phyloP scores from a whole-genome alignment of 1,140 invertebrate species.

The Probaryconus sp. region DNA sequence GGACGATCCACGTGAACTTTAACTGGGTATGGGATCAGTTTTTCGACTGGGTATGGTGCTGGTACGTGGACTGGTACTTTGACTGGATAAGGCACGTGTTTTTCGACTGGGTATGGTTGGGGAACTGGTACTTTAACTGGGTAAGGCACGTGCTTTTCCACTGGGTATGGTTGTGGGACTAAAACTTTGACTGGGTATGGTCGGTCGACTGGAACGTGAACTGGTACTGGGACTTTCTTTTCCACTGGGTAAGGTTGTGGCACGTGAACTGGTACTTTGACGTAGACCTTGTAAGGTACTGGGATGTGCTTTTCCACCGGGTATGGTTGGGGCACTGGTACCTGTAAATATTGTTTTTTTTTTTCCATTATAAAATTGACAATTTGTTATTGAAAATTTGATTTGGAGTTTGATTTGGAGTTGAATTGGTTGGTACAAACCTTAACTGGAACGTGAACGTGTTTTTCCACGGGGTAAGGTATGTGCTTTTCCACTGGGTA shows the following conservation, averaged over 20 bases:
- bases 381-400: conserved; percentile 67
- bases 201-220: conserved; percentile 84
- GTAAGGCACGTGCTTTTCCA: conserved; percentile 81
- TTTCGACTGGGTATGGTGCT: conserved; percentile 82
- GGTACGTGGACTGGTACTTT: conserved; percentile 83
- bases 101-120: conserved; percentile 85
- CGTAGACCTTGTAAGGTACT: conserved; percentile 82
- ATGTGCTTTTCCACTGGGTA: conserved; percentile 85
- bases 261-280: conserved; percentile 83
- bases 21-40: conserved; percentile 81
- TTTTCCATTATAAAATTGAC: conserved; percentile 79
- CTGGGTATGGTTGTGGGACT: conserved; percentile 84
- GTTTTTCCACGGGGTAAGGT: conserved; percentile 84
- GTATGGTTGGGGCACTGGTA: conserved; percentile 82
- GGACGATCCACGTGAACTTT: conserved; percentile 82
- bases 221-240: conserved; percentile 83
- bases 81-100: conserved; percentile 81
- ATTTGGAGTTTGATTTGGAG: conserved; percentile 75
- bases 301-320: conserved; percentile 84
- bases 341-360: conserved; percentile 79
- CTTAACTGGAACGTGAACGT: conserved; percentile 82
- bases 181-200: conserved; percentile 82
- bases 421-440: conserved; percentile 65
- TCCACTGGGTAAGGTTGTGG: conserved; percentile 85
- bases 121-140: conserved; percentile 86